Percentiles rank a stretch among this genome's conserved stretches.
These are phyloP conservation scores for Vesta saturnalis DNA, from an alignment of 2,888 invertebrate genomes.

Conservation along the genomic window DNA sequence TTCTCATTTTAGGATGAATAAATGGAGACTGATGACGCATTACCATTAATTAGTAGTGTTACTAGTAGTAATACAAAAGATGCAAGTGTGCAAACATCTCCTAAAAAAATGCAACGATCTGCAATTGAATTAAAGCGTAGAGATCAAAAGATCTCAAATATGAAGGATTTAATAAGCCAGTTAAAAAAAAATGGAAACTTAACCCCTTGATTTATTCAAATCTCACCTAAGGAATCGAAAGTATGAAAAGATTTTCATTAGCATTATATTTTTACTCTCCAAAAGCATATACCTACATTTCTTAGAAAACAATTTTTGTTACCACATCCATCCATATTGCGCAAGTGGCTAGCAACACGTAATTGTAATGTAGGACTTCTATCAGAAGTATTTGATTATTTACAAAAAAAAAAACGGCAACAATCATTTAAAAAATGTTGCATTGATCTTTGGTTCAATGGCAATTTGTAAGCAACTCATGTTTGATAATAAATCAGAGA, in stretches of 20 bases:
- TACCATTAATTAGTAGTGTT: not conserved
- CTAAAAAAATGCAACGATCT: not conserved
- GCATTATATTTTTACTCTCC: constrained; percentile 3
- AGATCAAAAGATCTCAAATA: constrained; percentile 1
- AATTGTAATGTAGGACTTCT: not conserved
- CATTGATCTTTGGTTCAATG: constrained; percentile 4
- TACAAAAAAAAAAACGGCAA: not conserved
- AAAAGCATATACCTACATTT: not conserved
- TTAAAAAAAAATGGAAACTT: constrained; percentile 4
- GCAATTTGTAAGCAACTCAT: not conserved
- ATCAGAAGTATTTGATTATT: constrained; percentile 7
- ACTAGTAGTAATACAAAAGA: not conserved
- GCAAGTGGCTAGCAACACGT: not conserved
- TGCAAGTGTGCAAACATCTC: too few relatives aligned
- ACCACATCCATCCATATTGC: constrained; percentile 2
- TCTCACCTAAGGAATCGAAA: not conserved
- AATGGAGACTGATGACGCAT: not conserved
- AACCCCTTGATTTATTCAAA: not conserved
- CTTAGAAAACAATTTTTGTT: not conserved
- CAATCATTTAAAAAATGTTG: not conserved
- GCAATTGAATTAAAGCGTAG: constrained; percentile 4
- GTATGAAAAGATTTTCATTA: constrained; percentile 1
- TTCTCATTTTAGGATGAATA: not conserved
- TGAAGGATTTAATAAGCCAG: not conserved
- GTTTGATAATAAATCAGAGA: not conserved